phyloP scores from a whole-genome alignment of 2,113 vertebrate species.

The Centrocercus urophasianus region DNA sequence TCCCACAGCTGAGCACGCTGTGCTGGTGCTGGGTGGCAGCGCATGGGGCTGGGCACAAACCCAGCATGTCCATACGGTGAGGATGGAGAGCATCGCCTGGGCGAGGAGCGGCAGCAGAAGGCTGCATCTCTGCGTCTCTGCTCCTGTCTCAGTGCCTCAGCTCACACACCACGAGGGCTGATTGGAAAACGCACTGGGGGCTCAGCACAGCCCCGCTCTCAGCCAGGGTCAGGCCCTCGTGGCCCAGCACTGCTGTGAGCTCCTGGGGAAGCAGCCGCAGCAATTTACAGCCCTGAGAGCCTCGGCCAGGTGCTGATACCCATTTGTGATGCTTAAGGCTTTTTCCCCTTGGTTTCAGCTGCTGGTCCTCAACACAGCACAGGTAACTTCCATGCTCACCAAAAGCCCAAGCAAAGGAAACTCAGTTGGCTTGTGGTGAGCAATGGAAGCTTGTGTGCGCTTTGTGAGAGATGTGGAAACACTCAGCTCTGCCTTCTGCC shows the following conservation, averaged over 20 bases:
- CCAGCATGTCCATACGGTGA: neutral
- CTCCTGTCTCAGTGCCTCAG: neutral
- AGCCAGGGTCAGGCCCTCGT: neutral
- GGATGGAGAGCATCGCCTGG: neutral
- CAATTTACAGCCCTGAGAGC: neutral
- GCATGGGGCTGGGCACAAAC: neutral
- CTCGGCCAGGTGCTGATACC: neutral
- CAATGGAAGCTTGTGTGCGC: neutral
- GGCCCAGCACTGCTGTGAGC: neutral
- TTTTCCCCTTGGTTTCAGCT: neutral
- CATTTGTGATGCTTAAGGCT: neutral
- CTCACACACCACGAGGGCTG: neutral
- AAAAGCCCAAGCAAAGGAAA: neutral
- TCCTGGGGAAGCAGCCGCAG: neutral
- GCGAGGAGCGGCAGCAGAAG: neutral
- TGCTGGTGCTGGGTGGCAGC: neutral
- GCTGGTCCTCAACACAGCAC: neutral
- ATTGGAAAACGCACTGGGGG: no score
- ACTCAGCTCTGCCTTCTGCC: neutral
- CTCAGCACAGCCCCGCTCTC: neutral
- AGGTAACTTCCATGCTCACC: neutral
- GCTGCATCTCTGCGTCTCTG: fast-evolving
- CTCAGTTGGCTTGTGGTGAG: neutral
- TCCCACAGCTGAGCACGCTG: neutral
- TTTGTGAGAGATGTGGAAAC: neutral